Evolutionary conservation across 2,888 invertebrate genomes (phyloP).

Genomic region (Conomelus anceps): DNA sequence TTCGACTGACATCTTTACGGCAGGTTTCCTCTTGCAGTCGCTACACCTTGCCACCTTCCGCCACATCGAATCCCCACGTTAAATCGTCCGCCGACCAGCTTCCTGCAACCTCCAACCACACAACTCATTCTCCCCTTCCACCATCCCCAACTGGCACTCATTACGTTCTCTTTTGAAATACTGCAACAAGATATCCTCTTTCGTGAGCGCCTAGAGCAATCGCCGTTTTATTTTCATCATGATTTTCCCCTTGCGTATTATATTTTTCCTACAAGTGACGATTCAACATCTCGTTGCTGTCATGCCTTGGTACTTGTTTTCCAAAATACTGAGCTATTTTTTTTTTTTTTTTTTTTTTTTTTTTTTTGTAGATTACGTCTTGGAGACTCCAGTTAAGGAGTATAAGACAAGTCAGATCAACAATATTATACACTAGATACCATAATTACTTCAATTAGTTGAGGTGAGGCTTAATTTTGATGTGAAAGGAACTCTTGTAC

Average conservation of each 20-base stretch:
- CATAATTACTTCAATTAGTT: no score
- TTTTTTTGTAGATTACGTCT: no score
- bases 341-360: no score
- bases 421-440: no score
- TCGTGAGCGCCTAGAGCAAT: neutral
- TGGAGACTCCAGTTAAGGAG: no score
- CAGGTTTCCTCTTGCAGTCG: neutral
- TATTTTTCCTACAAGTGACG: neutral
- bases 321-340: neutral
- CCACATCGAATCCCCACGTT: neutral
- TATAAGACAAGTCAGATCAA: no score
- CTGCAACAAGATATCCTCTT: neutral
- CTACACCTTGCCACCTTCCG: neutral
- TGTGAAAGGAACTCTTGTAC: no score
- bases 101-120: neutral
- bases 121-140: neutral
- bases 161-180: neutral
- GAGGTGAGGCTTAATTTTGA: no score
- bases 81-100: no score
- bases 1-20: neutral
- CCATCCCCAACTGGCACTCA: neutral
- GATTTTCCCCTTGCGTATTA: neutral
- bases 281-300: neutral
- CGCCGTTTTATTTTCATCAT: neutral
- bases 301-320: neutral